phyloP scores from a whole-genome alignment of 2,888 invertebrate species.

The Conistra vaccinii region DNA sequence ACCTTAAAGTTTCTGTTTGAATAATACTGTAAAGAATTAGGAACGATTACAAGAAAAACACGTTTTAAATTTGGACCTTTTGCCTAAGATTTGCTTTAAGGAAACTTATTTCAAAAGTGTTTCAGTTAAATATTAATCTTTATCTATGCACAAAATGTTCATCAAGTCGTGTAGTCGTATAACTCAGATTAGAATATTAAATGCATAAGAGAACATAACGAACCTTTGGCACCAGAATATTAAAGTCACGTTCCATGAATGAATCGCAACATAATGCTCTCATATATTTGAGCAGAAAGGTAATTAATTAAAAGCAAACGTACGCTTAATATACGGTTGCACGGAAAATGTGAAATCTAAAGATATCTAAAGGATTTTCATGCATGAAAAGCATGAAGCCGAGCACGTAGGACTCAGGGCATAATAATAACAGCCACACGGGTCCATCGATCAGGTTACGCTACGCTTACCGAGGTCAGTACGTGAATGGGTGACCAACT shows the following conservation, averaged over 20 bases:
- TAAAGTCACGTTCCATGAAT: constrained; percentile 17
- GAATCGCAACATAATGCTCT: background rate
- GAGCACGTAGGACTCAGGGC: background rate
- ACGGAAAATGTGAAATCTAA: background rate
- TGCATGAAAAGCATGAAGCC: background rate
- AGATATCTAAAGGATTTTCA: background rate
- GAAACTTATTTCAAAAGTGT: background rate
- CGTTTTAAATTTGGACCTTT: background rate
- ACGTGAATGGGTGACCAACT: background rate
- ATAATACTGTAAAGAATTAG: background rate
- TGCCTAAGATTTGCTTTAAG: background rate
- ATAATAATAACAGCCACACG: background rate
- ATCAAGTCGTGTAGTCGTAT: background rate
- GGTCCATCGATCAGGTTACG: background rate
- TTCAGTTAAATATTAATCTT: background rate
- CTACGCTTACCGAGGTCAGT: background rate
- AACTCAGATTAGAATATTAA: background rate
- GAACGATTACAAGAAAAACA: background rate
- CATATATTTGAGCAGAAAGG: constrained; percentile 5
- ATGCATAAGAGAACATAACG: background rate
- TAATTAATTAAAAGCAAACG: constrained; percentile 7
- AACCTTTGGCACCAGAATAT: background rate
- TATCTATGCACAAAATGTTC: background rate
- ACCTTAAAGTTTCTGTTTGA: background rate
- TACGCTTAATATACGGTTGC: background rate